Evolutionary conservation across 53 echinoderm and acorn worm genomes (phyloP), one percentile per base, ranked within the genome.

Genomic region (Stichopus horrens): DNA sequence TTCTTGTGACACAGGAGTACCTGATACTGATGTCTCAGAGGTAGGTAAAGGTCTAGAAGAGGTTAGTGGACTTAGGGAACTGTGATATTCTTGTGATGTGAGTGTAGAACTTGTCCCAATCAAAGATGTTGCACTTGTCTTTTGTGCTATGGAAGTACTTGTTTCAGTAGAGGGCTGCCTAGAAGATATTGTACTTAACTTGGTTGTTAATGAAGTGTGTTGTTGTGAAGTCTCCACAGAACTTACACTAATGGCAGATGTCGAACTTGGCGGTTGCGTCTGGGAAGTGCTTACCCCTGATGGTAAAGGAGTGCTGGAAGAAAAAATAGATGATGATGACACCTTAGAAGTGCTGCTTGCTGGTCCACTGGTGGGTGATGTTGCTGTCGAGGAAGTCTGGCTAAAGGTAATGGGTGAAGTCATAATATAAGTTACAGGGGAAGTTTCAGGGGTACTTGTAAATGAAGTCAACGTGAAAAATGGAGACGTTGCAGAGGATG

Each of bases 401-500:
- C 16, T 71, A 71, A 71, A 71, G 21, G 71, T 16, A 6, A 71
- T 13, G 2, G 71, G 71, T n/a, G 71, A 71, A 16, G 71, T 71
- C 71, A 71, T 18, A 13, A 20, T 71, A 71, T 16, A 81, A 58
- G 56, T 81, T 21, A n/a, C 9, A 19, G 81, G 58, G 20, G 81
- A 58, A n/a, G 81, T 81, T 58, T 81, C 56, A 57, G 56, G 53
- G 56, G 11, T 57, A 7, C 81, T 81, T 5, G 56, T 56, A 21
- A 58, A 57, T 18, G 88, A 76, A 22, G 88, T 75, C 52, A 18
- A 57, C 6, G 57, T 52, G 76, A 7, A 75, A 18, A 83, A 80
- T 74, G 92, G 82, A 14, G 92, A 86, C 54, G 65, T n/a, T 67
- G 93, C 14, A 37, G 77, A 63, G 67, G 90, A 90, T 19, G 88